Conservation (phyloP, 2,888 invertebrate species). For the Nomada flava region DNA sequence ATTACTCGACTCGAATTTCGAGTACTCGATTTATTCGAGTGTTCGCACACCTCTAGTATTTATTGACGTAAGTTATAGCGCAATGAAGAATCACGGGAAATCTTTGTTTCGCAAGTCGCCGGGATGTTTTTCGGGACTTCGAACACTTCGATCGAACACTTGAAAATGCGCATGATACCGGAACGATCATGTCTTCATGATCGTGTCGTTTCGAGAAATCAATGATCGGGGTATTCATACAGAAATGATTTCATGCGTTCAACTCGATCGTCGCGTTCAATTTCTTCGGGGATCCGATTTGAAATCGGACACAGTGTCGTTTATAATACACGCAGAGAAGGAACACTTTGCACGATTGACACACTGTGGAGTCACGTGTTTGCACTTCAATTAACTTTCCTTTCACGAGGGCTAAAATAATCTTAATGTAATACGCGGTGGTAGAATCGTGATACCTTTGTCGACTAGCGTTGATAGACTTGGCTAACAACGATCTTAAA, state of each 20-base stretch:
- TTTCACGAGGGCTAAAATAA: background rate
- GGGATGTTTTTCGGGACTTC: background rate
- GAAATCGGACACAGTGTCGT: conserved; percentile 4
- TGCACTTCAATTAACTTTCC: background rate
- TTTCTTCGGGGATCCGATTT: background rate
- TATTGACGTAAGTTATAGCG: background rate
- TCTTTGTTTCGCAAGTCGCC: background rate
- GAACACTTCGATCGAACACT: too few species aligned
- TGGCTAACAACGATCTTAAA: background rate
- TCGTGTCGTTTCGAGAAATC: too few species aligned
- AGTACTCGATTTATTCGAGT: too few species aligned
- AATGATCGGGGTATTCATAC: background rate
- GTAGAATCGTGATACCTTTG: background rate
- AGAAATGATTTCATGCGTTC: background rate
- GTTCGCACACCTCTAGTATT: background rate
- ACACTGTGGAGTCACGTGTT: background rate
- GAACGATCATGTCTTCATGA: too few species aligned
- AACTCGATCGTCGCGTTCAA: background rate
- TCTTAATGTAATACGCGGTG: background rate
- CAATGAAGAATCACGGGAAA: background rate
- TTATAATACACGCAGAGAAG: background rate
- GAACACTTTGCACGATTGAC: background rate
- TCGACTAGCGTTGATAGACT: conserved; percentile 19
- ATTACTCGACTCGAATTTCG: too few species aligned
- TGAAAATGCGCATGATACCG: background rate